Evolutionary conservation across 1,140 invertebrate species (phyloP).

Genomic region (Dolichoris vasculosae): DNA sequence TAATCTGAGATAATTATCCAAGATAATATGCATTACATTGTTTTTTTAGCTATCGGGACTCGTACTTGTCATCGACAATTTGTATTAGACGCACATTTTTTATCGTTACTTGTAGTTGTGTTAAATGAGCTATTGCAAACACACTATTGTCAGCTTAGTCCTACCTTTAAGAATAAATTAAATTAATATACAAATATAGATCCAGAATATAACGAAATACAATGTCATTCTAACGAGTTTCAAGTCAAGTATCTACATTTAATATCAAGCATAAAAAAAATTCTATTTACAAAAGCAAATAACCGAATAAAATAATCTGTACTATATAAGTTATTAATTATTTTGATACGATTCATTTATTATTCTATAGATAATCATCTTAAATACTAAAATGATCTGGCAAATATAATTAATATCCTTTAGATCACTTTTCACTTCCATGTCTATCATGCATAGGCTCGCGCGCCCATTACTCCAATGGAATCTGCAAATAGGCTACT

Average conservation of each 20-base stretch:
- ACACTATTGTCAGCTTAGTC: neutral
- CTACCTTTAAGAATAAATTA: neutral
- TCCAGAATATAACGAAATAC: constrained; percentile 29
- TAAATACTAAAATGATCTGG: neutral
- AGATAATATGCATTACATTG: too few relatives aligned
- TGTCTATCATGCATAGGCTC: too few relatives aligned
- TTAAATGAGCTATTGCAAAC: too few relatives aligned
- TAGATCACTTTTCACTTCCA: too few relatives aligned
- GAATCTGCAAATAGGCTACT: too few relatives aligned
- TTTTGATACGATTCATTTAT: neutral
- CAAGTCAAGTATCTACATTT: constrained; percentile 41
- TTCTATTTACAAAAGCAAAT: neutral
- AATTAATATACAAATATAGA: constrained; percentile 10
- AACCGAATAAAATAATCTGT: neutral
- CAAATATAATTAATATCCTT: too few relatives aligned
- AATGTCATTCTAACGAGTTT: constrained; percentile 28
- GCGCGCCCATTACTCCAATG: too few relatives aligned
- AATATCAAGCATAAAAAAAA: neutral
- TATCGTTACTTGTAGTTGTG: too few relatives aligned
- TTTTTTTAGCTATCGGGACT: too few relatives aligned
- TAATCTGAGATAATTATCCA: too few relatives aligned
- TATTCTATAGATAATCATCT: neutral
- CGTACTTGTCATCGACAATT: too few relatives aligned
- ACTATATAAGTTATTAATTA: neutral
- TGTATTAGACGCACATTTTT: too few relatives aligned